These are phyloP conservation scores for Daptonema setosum DNA, from an alignment of 2,888 invertebrate species.

Conservation along the genomic window DNA sequence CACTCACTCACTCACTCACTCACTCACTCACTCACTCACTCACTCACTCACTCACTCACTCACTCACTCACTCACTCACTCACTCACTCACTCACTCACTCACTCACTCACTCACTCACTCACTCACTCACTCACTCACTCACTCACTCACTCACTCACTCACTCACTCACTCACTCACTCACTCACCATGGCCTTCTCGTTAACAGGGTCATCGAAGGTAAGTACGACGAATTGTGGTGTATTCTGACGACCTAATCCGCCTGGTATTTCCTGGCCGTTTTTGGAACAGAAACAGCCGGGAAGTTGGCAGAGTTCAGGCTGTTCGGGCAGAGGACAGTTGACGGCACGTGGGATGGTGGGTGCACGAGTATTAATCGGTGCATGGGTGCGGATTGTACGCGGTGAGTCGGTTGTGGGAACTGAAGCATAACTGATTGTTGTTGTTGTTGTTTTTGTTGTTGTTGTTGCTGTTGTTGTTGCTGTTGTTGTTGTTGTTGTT, in stretches of 20 bases:
- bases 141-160: too few species aligned
- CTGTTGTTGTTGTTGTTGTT: background rate
- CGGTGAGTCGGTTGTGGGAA: background rate
- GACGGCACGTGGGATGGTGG: too few species aligned
- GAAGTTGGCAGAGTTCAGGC: conserved; percentile 15
- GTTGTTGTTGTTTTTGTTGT: background rate
- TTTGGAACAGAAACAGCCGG: conserved; percentile 19
- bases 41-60: too few species aligned
- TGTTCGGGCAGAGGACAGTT: conserved; percentile 14
- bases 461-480: background rate
- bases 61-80: too few species aligned
- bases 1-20: too few species aligned
- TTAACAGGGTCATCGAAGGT: conserved; percentile 27
- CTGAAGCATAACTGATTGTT: background rate
- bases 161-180: too few species aligned
- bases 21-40: too few species aligned
- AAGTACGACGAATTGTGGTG: conserved; percentile 23
- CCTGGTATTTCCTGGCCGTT: conserved; percentile 13
- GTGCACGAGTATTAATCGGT: background rate
- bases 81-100: too few species aligned
- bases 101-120: too few species aligned
- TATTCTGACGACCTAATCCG: conserved; percentile 6
- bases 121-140: too few species aligned
- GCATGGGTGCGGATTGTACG: background rate
- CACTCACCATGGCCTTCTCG: conserved; percentile 5